A percentile compares a stretch with the other conserved stretches of the same genome.
These are phyloP conservation scores for Pachliopta kotzebuea DNA, from an alignment of 2,888 invertebrate species.

Conservation along the genomic window DNA sequence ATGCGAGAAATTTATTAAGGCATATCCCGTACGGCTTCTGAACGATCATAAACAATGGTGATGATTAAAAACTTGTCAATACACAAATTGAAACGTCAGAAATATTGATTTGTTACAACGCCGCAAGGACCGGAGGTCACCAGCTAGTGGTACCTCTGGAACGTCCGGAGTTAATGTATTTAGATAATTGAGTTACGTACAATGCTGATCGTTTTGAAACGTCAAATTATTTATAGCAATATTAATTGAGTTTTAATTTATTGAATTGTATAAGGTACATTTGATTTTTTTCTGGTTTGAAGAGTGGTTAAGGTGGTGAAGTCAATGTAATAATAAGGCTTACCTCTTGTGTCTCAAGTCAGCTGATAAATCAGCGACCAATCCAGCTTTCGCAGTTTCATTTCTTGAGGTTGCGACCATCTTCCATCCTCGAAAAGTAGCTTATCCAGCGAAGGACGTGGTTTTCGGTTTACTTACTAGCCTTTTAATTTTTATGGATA, in stretches of 20 bases:
- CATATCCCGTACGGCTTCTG: constrained; percentile 62
- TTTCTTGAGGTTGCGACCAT: no score
- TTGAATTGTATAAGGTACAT: background rate
- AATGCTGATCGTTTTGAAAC: constrained; percentile 7
- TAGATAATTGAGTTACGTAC: constrained; percentile 47
- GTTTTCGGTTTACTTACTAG: no score
- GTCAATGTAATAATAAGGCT: no score
- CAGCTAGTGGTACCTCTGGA: constrained; percentile 41
- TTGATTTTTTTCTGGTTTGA: no score
- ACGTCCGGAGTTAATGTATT: constrained; percentile 44
- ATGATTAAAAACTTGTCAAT: constrained; percentile 77
- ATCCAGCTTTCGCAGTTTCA: no score
- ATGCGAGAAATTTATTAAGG: constrained; percentile 63
- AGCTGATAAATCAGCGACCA: no score
- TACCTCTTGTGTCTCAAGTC: no score
- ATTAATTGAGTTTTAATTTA: constrained; percentile 28
- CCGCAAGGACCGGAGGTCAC: constrained; percentile 45
- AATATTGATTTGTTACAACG: constrained; percentile 69
- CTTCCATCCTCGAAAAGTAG: no score
- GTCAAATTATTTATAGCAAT: constrained; percentile 18
- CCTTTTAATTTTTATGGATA: no score
- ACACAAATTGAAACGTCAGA: constrained; percentile 76
- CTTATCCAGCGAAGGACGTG: no score
- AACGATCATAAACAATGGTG: constrained; percentile 65
- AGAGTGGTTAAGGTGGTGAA: no score